These are phyloP conservation scores for Perithous albicinctus DNA, from an alignment of 2,888 invertebrate genomes.

Conservation along the genomic window DNA sequence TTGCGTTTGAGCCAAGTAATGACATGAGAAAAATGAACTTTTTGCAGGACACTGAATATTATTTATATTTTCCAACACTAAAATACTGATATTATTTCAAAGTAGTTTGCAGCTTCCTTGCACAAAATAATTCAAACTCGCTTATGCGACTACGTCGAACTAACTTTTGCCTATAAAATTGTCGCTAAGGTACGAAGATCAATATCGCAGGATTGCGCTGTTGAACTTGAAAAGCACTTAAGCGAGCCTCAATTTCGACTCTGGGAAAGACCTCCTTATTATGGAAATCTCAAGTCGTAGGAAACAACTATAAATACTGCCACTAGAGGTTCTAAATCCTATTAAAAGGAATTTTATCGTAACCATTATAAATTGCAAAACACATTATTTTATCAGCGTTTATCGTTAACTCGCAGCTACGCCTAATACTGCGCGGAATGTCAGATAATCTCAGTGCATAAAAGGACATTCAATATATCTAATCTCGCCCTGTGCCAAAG, in stretches of 20 bases:
- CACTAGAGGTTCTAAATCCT: no score
- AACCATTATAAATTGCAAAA: not conserved
- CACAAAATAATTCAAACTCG: no score
- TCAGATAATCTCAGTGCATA: not conserved
- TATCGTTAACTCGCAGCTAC: not conserved
- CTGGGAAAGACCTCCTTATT: not conserved
- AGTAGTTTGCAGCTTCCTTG: no score
- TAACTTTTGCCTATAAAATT: no score
- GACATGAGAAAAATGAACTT: no score
- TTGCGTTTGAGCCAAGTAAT: no score
- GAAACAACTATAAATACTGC: no score
- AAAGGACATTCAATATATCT: not conserved
- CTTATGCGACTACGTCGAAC: no score
- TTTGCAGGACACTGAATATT: no score
- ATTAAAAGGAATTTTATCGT: not conserved
- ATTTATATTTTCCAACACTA: no score
- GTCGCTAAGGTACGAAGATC: no score
- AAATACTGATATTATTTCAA: no score
- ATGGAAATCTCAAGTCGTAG: not conserved
- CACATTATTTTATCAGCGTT: not conserved
- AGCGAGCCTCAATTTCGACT: not conserved
- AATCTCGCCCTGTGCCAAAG: not conserved
- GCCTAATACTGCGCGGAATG: not conserved
- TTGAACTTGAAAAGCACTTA: not conserved
- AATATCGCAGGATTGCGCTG: not conserved